Evolutionary conservation across 2,113 vertebrate genomes (phyloP).

Genomic region (Amphiprion ocellaris): DNA sequence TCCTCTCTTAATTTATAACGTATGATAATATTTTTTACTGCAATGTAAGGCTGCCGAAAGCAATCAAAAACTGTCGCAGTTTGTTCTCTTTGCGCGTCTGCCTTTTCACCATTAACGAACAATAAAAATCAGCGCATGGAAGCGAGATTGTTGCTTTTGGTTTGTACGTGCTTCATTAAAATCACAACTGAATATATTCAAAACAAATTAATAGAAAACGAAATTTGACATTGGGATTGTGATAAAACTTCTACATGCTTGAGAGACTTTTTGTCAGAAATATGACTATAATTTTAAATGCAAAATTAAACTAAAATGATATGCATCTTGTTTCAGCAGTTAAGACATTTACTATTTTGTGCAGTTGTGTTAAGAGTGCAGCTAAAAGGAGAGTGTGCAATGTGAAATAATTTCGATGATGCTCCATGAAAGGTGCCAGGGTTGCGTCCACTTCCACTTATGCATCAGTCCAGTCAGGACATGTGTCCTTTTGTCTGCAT

Average conservation of each 20-base stretch:
- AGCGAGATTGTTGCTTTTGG: conserved; percentile 3
- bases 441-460: not conserved
- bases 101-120: conserved; percentile 68
- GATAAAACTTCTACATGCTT: too few species aligned
- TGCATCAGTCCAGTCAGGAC: not conserved
- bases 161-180: not conserved
- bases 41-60: conserved; percentile 45
- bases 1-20: conserved; percentile 58
- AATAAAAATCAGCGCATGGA: conserved; percentile 65
- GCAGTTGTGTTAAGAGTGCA: not conserved
- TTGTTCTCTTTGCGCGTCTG: conserved; percentile 41
- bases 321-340: too few species aligned
- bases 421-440: not conserved
- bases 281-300: too few species aligned
- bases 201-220: not conserved
- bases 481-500: not conserved
- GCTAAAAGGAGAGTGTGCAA: not conserved
- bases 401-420: conserved; percentile 1
- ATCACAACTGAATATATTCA: not conserved
- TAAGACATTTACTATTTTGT: not conserved
- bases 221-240: not conserved
- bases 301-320: too few species aligned
- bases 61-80: conserved; percentile 41
- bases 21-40: conserved; percentile 64
- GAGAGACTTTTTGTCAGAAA: too few species aligned